A percentile compares a stretch with the other conserved stretches of the same genome.
Conservation (phyloP, 2,113 vertebrate species). For the Anarhynchus alexandrinus region DNA sequence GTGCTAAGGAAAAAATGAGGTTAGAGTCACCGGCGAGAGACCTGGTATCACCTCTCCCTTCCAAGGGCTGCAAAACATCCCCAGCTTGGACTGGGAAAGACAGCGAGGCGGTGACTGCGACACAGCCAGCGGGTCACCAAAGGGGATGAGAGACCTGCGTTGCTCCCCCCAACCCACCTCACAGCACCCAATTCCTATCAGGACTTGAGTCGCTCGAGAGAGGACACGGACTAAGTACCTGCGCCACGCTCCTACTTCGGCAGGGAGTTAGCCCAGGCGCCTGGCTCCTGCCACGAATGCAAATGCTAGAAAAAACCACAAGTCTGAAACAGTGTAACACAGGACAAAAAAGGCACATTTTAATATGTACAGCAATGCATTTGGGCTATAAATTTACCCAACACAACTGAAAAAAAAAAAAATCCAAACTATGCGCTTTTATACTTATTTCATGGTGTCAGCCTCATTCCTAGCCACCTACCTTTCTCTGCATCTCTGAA, state of each 20-base stretch:
- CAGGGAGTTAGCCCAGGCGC: neutral
- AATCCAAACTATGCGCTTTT: constrained; percentile 61
- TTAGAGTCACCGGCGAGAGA: neutral
- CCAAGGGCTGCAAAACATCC: neutral
- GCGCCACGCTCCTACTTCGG: neutral
- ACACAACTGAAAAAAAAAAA: constrained; percentile 61
- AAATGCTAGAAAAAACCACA: constrained; percentile 67
- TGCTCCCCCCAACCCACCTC: neutral
- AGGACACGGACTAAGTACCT: neutral
- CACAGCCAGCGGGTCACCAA: neutral
- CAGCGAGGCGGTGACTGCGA: fast-evolving
- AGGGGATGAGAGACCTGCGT: neutral
- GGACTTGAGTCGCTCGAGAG: neutral
- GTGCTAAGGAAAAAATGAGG: neutral
- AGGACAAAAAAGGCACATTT: constrained; percentile 76
- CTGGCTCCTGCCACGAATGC: neutral
- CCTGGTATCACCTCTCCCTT: neutral
- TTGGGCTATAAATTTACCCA: constrained; percentile 70
- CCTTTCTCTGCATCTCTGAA: constrained; percentile 51
- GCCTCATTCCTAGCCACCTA: constrained; percentile 52
- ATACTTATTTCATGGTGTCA: constrained; percentile 54
- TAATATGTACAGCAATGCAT: constrained; percentile 75
- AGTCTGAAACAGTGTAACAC: constrained; percentile 69
- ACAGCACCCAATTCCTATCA: neutral
- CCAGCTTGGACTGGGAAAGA: neutral